Conservation (phyloP, 2,797 vertebrate species). For the Coccyzus lansbergi region DNA sequence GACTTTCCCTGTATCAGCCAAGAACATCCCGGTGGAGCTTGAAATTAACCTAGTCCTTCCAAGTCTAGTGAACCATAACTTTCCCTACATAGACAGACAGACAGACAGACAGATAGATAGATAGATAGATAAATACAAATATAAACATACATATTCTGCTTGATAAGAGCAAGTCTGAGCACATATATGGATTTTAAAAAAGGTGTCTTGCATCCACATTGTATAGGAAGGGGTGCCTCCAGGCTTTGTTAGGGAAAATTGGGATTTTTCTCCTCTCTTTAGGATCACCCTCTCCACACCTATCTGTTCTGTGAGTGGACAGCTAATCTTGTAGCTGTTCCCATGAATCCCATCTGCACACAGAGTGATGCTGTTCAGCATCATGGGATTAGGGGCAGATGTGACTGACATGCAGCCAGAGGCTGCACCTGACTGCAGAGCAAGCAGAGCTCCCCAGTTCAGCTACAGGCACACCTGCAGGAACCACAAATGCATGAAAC, state of each 20-base stretch:
- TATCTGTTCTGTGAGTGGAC: not conserved
- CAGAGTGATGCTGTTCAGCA: accelerated
- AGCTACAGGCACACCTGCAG: not conserved
- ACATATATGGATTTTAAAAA: not conserved
- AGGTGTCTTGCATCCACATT: not conserved
- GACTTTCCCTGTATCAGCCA: not conserved
- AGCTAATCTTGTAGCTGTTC: not conserved
- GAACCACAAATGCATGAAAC: not conserved
- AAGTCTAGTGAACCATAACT: not conserved
- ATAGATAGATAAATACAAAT: not conserved
- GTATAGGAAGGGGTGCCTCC: not conserved
- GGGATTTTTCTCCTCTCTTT: not conserved
- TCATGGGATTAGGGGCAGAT: not conserved
- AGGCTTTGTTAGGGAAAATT: not conserved
- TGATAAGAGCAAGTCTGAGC: not conserved
- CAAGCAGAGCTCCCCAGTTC: not conserved
- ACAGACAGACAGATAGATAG: no score
- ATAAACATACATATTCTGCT: not conserved
- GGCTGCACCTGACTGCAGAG: not conserved
- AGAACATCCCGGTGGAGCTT: not conserved
- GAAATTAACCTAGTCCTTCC: not conserved
- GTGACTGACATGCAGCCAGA: not conserved
- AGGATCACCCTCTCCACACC: not conserved
- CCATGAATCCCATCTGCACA: not conserved
- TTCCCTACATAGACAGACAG: not conserved